These are phyloP conservation scores for Serripes groenlandicus DNA, from an alignment of 2,888 invertebrate species.

Conservation along the genomic window DNA sequence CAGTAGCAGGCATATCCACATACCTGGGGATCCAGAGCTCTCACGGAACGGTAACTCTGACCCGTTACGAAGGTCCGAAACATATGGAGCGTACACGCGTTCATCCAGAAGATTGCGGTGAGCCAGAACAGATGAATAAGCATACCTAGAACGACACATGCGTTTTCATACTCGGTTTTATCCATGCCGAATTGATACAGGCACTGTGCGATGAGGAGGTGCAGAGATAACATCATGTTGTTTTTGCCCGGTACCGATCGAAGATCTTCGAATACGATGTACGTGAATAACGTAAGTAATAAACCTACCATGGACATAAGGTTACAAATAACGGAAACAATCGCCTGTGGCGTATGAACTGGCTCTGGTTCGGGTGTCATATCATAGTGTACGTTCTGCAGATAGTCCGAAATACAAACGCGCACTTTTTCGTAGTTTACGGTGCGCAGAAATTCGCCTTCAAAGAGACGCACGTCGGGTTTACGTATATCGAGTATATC, in stretches of 20 bases:
- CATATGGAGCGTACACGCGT: constrained; percentile 69
- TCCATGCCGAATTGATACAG: constrained; percentile 66
- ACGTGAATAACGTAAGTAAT: constrained; percentile 48
- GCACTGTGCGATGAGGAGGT: constrained; percentile 56
- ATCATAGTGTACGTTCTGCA: constrained; percentile 32
- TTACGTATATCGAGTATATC: constrained; percentile 38
- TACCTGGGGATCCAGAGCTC: constrained; percentile 60
- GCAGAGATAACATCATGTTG: constrained; percentile 63
- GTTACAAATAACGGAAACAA: constrained; percentile 57
- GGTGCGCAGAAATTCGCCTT: constrained; percentile 44
- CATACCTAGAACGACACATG: constrained; percentile 58
- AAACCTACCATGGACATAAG: constrained; percentile 60
- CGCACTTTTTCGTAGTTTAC: constrained; percentile 6
- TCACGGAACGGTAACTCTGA: constrained; percentile 60
- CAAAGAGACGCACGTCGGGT: constrained; percentile 38
- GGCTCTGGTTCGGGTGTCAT: neutral
- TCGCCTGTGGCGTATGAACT: constrained; percentile 48
- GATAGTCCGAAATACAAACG: constrained; percentile 55
- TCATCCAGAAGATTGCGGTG: constrained; percentile 68
- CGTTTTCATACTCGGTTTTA: constrained; percentile 38
- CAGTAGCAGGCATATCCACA: constrained; percentile 53
- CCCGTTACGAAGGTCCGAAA: constrained; percentile 67
- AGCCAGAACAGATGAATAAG: constrained; percentile 66
- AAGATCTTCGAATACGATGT: constrained; percentile 57
- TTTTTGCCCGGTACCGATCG: constrained; percentile 67